phyloP scores from a whole-genome alignment of 2,888 invertebrate species.

The Camptogramma bilineatum region DNA sequence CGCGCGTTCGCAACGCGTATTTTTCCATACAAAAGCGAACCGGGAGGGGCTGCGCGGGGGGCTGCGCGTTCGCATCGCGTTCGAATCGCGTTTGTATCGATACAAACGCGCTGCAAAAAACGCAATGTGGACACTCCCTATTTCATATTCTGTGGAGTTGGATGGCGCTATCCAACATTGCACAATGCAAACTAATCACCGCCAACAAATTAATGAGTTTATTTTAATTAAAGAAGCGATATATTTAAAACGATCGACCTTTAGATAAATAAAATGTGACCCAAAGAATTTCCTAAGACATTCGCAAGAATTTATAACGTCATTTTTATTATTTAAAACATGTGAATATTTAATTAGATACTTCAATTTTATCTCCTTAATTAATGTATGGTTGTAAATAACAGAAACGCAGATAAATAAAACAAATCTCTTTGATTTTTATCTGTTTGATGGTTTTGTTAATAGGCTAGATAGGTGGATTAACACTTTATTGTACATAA shows the following conservation, averaged over 20 bases:
- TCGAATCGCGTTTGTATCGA: too few relatives aligned
- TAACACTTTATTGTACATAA: too few relatives aligned
- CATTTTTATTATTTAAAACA: conserved; percentile 5
- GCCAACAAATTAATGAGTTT: conserved; percentile 30
- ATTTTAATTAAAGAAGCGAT: conserved; percentile 32
- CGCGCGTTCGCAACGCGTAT: too few relatives aligned
- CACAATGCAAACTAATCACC: conserved; percentile 35
- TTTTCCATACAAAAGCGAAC: too few relatives aligned
- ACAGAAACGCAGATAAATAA: neutral
- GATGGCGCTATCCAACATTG: conserved; percentile 25
- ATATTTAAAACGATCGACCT: conserved; percentile 28
- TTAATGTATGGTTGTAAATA: conserved; percentile 1
- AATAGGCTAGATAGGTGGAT: too few relatives aligned
- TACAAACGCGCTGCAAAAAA: too few relatives aligned
- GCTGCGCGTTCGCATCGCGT: too few relatives aligned
- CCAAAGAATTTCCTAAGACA: conserved; percentile 26
- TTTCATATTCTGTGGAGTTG: neutral
- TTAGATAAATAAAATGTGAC: conserved; percentile 31
- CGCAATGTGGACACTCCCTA: too few relatives aligned
- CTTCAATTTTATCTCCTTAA: neutral
- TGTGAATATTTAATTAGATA: conserved; percentile 11
- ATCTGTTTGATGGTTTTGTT: too few relatives aligned
- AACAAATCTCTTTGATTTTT: neutral
- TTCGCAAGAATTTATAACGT: conserved; percentile 23
- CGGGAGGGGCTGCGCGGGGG: too few relatives aligned